These are phyloP conservation scores for Nomada fucata DNA, from an alignment of 2,888 invertebrate species.

Conservation along the genomic window DNA sequence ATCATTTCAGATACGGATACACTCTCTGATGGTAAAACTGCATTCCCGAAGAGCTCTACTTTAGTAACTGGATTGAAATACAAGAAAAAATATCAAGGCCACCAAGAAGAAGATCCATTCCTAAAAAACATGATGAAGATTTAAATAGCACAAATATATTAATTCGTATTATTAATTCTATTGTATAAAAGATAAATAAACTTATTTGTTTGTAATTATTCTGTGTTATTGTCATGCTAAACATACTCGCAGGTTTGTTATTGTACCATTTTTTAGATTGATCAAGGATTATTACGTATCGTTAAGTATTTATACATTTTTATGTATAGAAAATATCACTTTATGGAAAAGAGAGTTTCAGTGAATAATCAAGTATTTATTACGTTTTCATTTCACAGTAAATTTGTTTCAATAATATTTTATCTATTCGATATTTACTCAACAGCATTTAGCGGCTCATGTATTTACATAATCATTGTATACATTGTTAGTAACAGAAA, in stretches of 20 bases:
- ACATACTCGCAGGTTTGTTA: background rate
- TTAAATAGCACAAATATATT: conserved; percentile 18
- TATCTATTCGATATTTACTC: too few species aligned
- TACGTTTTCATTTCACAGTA: too few species aligned
- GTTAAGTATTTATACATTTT: too few species aligned
- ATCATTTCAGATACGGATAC: conserved; percentile 87
- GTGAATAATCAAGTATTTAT: too few species aligned
- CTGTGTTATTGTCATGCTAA: background rate
- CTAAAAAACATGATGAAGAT: conserved; percentile 83
- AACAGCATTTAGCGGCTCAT: too few species aligned
- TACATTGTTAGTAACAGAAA: too few species aligned
- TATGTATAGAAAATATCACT: too few species aligned
- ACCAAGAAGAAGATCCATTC: conserved; percentile 86
- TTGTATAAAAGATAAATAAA: conserved; percentile 31
- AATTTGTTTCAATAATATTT: too few species aligned
- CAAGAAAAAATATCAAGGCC: conserved; percentile 92
- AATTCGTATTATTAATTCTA: background rate
- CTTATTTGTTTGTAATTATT: background rate
- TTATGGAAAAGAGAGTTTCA: too few species aligned
- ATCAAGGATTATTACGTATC: too few species aligned
- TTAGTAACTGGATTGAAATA: conserved; percentile 93
- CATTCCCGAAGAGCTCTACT: conserved; percentile 94
- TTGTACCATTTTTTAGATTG: background rate
- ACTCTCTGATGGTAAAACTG: conserved; percentile 91
- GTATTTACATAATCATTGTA: too few species aligned